Evolutionary conservation across 2,888 invertebrate species (phyloP), one percentile per base, ranked within the genome.

Genomic region (Trichacis sp.): DNA sequence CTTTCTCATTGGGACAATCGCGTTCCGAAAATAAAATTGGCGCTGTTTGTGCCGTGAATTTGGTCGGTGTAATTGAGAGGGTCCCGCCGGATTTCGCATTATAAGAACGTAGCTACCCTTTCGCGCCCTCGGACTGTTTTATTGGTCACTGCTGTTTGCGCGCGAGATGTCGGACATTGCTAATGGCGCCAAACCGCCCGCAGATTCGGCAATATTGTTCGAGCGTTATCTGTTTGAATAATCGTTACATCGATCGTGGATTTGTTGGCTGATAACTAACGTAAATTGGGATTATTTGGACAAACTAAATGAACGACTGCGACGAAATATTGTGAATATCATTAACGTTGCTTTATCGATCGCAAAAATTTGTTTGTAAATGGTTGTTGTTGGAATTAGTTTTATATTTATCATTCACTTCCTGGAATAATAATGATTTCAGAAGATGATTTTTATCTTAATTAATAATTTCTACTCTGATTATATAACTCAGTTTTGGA

Each of bases 141-240:
- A 47, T 47, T 24, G 47, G 12, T n/a, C 49, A 49, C 19, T 15
- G 33, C 11, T 33, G 40, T 14, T 40, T 48, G 36, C 49, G 20
- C 49, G 40, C 43, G 49, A 50, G 46, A 40, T 56, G 56, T 19
- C 49, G 49, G 47, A 56, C 49, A 43, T 49, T 42, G 49, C 17
- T 56, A 49, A 56, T 56, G 56, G 49, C 20, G 56, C 49, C 42
- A 49, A 49, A 49, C 49, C 30, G 11, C 19, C 42, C 40, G 40
- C 40, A 40, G 40, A 40, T n/a, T 40, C 12, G 15, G 40, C 40
- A 15, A 43, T 48, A 19, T 45, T 45, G n/a, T 45, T 17, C 48
- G 15, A 30, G 9, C 1, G 30, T 1, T 48, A 30, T 20, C 48
- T 48, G 18, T 48, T 29, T 29, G 48, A 48, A 48, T 48, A 48